Evolutionary conservation across 2,797 vertebrate species (phyloP).

Genomic region (Acanthornis magna): DNA sequence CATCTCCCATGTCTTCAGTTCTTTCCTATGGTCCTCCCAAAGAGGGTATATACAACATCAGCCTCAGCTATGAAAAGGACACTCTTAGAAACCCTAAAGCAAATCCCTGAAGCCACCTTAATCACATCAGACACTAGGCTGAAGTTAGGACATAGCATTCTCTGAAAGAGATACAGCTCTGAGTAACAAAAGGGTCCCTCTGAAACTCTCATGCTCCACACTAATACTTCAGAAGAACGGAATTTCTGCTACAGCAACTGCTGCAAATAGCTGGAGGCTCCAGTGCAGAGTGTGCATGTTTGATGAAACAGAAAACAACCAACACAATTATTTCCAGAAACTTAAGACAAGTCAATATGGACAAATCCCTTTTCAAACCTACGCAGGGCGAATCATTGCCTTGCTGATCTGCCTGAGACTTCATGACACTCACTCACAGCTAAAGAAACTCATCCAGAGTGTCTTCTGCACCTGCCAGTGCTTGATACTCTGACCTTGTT

Average conservation of each 20-base stretch:
- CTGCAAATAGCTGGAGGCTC: not conserved
- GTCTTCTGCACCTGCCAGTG: not conserved
- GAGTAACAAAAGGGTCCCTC: not conserved
- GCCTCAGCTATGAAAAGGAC: not conserved
- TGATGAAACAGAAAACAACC: not conserved
- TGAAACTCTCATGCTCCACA: not conserved
- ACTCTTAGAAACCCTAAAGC: not conserved
- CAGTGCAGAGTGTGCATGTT: not conserved
- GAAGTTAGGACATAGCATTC: not conserved
- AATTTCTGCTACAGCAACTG: not conserved
- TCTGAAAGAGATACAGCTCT: not conserved
- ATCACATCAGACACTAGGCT: not conserved
- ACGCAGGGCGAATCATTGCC: not conserved
- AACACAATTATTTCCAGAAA: not conserved
- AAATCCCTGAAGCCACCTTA: not conserved
- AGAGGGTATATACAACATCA: not conserved
- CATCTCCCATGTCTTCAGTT: not conserved
- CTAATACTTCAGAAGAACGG: not conserved
- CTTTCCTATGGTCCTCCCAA: not conserved
- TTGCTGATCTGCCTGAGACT: not conserved
- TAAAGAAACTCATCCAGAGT: not conserved
- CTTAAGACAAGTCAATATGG: not conserved
- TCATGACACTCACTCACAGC: not conserved
- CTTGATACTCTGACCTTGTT: not conserved
- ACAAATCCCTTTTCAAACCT: not conserved